Evolutionary conservation across 1,140 invertebrate genomes (phyloP).

Genomic region (Pachypeltis micranthus): DNA sequence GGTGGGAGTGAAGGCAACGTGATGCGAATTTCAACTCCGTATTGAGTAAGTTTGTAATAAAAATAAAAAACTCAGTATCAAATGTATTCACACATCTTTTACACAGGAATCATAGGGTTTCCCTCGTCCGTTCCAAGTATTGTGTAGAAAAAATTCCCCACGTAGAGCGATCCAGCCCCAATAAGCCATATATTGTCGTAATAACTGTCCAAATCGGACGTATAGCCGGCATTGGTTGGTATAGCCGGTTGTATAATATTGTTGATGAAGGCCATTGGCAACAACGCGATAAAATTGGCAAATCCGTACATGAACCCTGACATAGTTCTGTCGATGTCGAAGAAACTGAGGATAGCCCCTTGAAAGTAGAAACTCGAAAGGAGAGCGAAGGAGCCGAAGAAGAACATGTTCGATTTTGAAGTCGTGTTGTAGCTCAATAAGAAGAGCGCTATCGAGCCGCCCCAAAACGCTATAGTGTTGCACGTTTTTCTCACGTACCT

Average conservation of each 20-base stretch:
- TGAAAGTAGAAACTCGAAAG: background rate
- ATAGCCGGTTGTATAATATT: background rate
- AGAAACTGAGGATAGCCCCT: background rate
- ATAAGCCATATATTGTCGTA: background rate
- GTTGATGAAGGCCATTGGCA: background rate
- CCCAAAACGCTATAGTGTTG: background rate
- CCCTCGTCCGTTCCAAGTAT: background rate
- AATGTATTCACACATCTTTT: too few species aligned
- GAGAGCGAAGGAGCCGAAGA: background rate
- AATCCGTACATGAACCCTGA: background rate
- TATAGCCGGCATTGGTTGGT: background rate
- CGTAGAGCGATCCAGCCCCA: background rate
- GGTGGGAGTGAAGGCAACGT: too few species aligned
- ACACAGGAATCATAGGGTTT: background rate
- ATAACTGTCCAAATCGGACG: background rate
- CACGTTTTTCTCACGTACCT: background rate
- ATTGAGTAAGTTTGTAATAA: too few species aligned
- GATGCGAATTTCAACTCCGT: too few species aligned
- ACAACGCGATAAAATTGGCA: background rate
- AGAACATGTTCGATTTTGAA: background rate
- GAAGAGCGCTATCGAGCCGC: background rate
- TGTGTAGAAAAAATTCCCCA: background rate
- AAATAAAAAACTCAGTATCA: too few species aligned
- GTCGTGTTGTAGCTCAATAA: background rate
- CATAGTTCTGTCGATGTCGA: background rate